Base-by-base conservation (phyloP, 2,113 vertebrate species). In the Regulus satrapa region DNA sequence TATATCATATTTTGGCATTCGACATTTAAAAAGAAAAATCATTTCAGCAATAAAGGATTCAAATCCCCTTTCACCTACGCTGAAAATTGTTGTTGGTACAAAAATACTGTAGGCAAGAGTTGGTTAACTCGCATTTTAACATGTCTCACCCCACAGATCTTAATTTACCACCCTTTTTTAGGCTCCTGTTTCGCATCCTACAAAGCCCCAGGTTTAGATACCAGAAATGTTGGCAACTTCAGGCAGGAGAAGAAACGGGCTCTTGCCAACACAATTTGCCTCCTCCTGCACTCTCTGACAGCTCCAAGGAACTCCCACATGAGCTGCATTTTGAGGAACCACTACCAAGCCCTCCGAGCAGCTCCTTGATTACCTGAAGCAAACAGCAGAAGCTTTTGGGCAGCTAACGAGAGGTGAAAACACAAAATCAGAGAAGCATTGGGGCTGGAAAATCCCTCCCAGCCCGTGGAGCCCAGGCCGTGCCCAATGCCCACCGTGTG, bases 271-370 rank as follows among this genome's bases (percentile, higher is more conserved):
- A 94, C 69, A 89, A 16, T 80, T 91, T 92, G 71, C 66, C 82
- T 91, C 9, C 84, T 91, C 69, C 79, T 95, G 77, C 94, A 91
- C 67, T 56, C 90, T 61, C 68, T 89, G 85, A 89, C 85, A 93
- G 79, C 88, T 93, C 92, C 0, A 0, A 88, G 67, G 58, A 82
- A 72, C 91, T 90, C 92, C 90, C 61, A 95, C 92, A 64, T 14
- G 34, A 76, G 75, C 55, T 89, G 63, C 92, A 26, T 69, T 91
- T 87, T 54, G 41, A 91, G 71, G 79, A 95, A 56, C 26, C 92
- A 66, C 68, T 64, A 69, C 59, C n/a, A 41, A 64, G 32, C 36
- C 84, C 54, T 77, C 8, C 2, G 31, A 73, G 51, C 7, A 38
- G 67, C 55, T 63, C 18, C 31, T 21, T 36, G 20, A 55, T 59